phyloP scores from a whole-genome alignment of 2,797 vertebrate genomes.

The Cygnus olor region DNA sequence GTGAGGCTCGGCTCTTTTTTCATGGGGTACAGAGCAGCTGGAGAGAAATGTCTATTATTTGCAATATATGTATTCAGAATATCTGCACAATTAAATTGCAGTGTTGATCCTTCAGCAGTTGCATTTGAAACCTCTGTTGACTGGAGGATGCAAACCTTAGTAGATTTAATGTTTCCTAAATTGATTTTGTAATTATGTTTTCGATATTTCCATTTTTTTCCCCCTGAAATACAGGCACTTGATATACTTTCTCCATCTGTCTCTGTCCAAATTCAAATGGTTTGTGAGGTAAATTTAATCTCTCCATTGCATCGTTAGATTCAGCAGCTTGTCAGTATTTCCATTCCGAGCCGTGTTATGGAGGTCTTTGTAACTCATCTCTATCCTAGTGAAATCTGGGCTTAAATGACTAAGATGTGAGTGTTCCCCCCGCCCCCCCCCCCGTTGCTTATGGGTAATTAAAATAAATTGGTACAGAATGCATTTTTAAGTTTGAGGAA shows the following conservation, averaged over 20 bases:
- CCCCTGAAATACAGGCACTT: background rate
- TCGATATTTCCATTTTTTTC: background rate
- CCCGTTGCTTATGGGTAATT: constrained; percentile 23
- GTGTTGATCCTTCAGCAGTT: background rate
- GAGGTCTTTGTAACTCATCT: background rate
- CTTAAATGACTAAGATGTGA: background rate
- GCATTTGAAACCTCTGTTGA: background rate
- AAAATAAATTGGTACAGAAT: constrained; percentile 48
- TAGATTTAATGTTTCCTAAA: constrained; percentile 17
- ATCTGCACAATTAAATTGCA: background rate
- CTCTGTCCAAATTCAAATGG: background rate
- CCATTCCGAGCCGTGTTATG: background rate
- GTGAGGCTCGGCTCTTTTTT: background rate
- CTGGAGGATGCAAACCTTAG: background rate
- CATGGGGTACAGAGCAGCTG: background rate
- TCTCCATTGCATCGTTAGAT: background rate
- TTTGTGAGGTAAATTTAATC: background rate
- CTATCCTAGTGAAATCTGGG: background rate
- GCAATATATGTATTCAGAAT: background rate
- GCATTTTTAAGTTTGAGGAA: constrained; percentile 45
- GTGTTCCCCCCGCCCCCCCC: rapidly evolving
- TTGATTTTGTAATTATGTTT: background rate
- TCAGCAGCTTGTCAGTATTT: constrained; percentile 9
- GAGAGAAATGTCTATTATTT: constrained; percentile 7
- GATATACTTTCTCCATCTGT: constrained; percentile 11